Evolutionary conservation across 1,140 invertebrate species (phyloP).

Genomic region (Heliconius himera): DNA sequence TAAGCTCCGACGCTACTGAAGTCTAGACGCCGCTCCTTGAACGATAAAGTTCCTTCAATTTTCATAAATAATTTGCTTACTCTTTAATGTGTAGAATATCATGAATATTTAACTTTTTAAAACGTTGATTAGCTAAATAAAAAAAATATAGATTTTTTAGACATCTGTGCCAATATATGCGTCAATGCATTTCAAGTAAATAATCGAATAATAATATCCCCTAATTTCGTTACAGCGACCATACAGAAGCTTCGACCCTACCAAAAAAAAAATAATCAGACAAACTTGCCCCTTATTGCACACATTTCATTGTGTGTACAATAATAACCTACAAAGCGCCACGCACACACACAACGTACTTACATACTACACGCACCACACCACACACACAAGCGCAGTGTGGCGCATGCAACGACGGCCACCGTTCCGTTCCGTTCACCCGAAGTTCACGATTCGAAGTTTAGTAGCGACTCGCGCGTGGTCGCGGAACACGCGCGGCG

Average conservation of each 20-base stretch:
- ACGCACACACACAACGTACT: constrained; percentile 42
- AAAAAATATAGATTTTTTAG: background rate
- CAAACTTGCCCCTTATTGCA: constrained; percentile 61
- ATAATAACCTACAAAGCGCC: constrained; percentile 72
- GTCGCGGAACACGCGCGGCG: constrained; percentile 60
- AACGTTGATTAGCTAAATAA: background rate
- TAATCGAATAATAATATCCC: constrained; percentile 56
- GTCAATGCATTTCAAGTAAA: constrained; percentile 51
- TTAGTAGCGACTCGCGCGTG: constrained; percentile 71
- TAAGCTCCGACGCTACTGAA: constrained; percentile 44
- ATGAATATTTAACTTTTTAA: background rate
- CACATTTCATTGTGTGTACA: constrained; percentile 69
- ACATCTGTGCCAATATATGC: constrained; percentile 2
- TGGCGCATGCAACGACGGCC: constrained; percentile 46
- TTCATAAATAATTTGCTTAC: constrained; percentile 37
- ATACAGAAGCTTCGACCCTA: constrained; percentile 51
- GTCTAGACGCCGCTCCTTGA: constrained; percentile 54
- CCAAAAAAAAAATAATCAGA: constrained; percentile 65
- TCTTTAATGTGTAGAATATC: constrained; percentile 4
- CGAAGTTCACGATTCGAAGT: constrained; percentile 47
- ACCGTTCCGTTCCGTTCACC: constrained; percentile 47
- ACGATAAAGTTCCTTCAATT: constrained; percentile 37
- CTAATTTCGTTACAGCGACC: constrained; percentile 55
- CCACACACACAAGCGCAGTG: constrained; percentile 45
- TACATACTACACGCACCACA: background rate